Evolutionary conservation across 2,888 invertebrate species (phyloP), one percentile per base, ranked within the genome.

Genomic region (Eumerus sabulonum): DNA sequence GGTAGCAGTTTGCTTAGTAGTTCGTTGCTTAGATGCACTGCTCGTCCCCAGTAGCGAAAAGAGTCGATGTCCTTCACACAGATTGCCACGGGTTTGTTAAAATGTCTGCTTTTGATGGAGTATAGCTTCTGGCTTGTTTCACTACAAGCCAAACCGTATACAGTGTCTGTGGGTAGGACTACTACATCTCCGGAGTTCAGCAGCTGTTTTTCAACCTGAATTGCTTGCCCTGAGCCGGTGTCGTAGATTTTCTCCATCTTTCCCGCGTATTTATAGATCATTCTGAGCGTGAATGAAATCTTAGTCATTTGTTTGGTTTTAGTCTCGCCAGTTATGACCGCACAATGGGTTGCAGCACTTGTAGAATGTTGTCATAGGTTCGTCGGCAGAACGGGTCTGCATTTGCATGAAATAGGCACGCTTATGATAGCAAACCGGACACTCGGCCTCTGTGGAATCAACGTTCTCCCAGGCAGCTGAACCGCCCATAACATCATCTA

Each of bases 311-410:
- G 51, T 51, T 1, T n/a, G 16, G 35, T 72, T 83, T 90, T 93
- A 96, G 86, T 98, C 98, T 83, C 97, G 92, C 99, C 99, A 99
- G 83, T 95, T 94, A 88, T 98, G 94, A 19, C 94, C 94, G 90
- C 99, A 99, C 83, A 93, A 91, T 84, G 93, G 93, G 87, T 95
- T 95, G 86, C 97, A 96, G 87, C 99, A 99, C 86, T 96, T 95
- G 89, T 98, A 99, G 89, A 99, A 99, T 12, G 96, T 98, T 9
- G 99, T 99, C 98, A 98, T 98, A 0, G 99, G 99, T 88, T 99
- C 99, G 89, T 99, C 99, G 38, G 99, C 99, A 13, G 98, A 98
- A 48, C 99, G 91, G 0, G 98, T 99, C 90, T 99, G 99, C 81
- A 99, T 92, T 90, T 99, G 99, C 95, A 98, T 96, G 86, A 99